These are phyloP conservation scores for Sinocyclocheilus anophthalmus DNA, from an alignment of 2,113 vertebrate species.

Conservation along the genomic window DNA sequence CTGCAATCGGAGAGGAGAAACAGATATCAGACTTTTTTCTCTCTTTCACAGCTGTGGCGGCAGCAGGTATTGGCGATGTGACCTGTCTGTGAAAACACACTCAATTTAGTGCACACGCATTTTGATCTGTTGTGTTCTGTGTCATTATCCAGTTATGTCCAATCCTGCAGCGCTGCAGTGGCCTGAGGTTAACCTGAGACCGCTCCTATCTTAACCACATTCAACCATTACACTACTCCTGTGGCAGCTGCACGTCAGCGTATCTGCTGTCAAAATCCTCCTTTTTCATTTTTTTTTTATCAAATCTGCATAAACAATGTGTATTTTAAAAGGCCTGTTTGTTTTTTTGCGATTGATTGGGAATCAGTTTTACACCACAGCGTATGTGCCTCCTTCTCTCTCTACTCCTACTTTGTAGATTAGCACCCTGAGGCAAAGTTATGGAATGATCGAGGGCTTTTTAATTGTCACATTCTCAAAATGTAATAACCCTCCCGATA, in stretches of 20 bases:
- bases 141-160: slow-evolving; percentile 56
- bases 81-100: slow-evolving; percentile 47
- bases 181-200: slow-evolving; percentile 46
- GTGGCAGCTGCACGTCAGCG: background rate
- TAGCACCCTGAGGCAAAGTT: slow-evolving; percentile 58
- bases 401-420: slow-evolving; percentile 46
- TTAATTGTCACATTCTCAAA: slow-evolving; percentile 77
- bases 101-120: slow-evolving; percentile 55
- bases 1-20: slow-evolving; percentile 58
- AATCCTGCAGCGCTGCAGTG: slow-evolving; percentile 43
- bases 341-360: slow-evolving; percentile 37
- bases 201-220: slow-evolving; percentile 30
- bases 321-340: slow-evolving; percentile 40
- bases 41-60: slow-evolving; percentile 23
- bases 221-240: background rate
- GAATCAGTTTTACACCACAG: slow-evolving; percentile 35
- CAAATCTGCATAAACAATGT: slow-evolving; percentile 28
- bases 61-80: slow-evolving; percentile 50
- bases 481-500: slow-evolving; percentile 78
- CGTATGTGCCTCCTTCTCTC: slow-evolving; percentile 15
- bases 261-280: background rate
- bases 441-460: slow-evolving; percentile 73
- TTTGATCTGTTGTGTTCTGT: slow-evolving; percentile 44
- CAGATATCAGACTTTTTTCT: slow-evolving; percentile 32
- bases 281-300: background rate